Evolutionary conservation across 2,888 invertebrate species (phyloP).

Genomic region (Hylaea fasciaria): DNA sequence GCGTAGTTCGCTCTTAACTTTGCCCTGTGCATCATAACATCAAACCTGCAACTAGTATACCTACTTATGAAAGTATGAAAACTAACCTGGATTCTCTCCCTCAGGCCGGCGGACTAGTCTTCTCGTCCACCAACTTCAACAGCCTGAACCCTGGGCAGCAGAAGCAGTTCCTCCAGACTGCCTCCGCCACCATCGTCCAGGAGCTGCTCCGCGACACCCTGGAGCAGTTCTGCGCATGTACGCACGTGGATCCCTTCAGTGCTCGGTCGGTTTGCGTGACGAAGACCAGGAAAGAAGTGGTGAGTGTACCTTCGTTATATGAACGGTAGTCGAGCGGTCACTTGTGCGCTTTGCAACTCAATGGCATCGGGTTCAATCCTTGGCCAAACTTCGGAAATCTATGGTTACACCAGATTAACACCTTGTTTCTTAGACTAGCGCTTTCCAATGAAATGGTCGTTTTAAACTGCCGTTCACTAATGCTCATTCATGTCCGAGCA

Average conservation of each 20-base stretch:
- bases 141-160: slow-evolving; percentile 82
- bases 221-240: slow-evolving; percentile 77
- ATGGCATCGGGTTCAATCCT: too few relatives aligned
- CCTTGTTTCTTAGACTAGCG: too few relatives aligned
- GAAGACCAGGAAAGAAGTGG: slow-evolving; percentile 70
- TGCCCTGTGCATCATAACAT: too few relatives aligned
- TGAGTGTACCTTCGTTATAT: slow-evolving; percentile 44
- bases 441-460: too few relatives aligned
- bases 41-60: too few relatives aligned
- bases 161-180: slow-evolving; percentile 86
- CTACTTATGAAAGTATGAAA: neutral
- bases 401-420: too few relatives aligned
- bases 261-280: slow-evolving; percentile 66
- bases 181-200: slow-evolving; percentile 74
- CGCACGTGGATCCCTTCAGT: slow-evolving; percentile 61
- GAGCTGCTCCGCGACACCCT: slow-evolving; percentile 64
- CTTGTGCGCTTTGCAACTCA: too few relatives aligned
- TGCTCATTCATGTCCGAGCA: too few relatives aligned
- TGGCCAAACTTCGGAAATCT: too few relatives aligned
- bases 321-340: too few relatives aligned
- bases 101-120: slow-evolving; percentile 87
- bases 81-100: neutral
- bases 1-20: too few relatives aligned
- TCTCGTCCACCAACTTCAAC: slow-evolving; percentile 86
- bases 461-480: too few relatives aligned